Evolutionary conservation across 2,797 vertebrate species (phyloP), one percentile per base, ranked within the genome.

Genomic region (Cryptoprocta ferox): DNA sequence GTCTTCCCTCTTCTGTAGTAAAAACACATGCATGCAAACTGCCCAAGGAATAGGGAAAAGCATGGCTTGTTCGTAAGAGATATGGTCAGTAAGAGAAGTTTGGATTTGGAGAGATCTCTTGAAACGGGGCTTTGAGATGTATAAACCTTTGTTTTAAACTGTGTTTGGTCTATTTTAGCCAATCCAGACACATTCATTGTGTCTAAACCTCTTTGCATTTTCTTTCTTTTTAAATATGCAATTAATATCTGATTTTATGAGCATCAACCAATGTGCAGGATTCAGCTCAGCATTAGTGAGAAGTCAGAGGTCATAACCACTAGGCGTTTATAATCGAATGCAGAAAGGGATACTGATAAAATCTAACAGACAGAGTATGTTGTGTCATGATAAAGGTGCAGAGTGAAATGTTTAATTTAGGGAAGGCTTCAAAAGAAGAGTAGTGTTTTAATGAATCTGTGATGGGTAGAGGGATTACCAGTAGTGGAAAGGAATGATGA

Each of bases 71-170:
- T 88, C 26, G 66, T n/a, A 63, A 85, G 28, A 76, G 70, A 37
- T 21, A 16, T 82, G 39, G 53, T 94, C 63, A 63, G 61, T n/a
- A 66, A 86, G 94, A 71, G 65, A 81, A 94, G 61, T 73, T 84
- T 78, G 37, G 32, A 73, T 88, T 13, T 85, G 15, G n/a, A 83
- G 19, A 63, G 7, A 39, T 42, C 24, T 78, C 26, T 78, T 30
- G 9, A 68, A 53, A 75, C 24, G 42, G 48, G 26, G 0, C 71
- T 89, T 79, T n/a, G n/a, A 88, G 45, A 2, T 61, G 66, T 71
- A 53, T 50, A 65, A 86, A 48, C 66, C 45, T 92, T 94, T 59
- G 19, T 79, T 75, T 95, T 75, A 84, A 81, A 45, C 26, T 85
- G 30, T 12, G 53, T 16, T 66, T 37, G 42, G 45, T 87, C 48